phyloP scores from a whole-genome alignment of 2,797 vertebrate species.

The Eremophila alpestris region DNA sequence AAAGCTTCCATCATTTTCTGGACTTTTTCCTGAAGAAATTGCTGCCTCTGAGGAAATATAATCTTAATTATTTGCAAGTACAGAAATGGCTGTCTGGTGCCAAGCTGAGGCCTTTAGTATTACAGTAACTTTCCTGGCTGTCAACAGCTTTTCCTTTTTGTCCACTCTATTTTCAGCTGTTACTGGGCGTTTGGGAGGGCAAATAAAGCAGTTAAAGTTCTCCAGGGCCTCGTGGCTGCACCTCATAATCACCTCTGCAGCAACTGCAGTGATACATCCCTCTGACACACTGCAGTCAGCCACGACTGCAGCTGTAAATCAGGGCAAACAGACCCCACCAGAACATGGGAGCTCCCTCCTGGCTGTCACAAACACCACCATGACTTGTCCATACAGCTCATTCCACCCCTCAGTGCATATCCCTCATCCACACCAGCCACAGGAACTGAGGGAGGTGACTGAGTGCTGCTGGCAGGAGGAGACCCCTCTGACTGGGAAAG shows the following conservation, averaged over 20 bases:
- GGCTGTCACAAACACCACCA: not conserved
- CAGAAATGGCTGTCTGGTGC: conserved; percentile 9
- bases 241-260: conserved; percentile 9
- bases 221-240: not conserved
- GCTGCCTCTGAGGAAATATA: not conserved
- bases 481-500: not conserved
- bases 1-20: not conserved
- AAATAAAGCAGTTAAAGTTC: conserved; percentile 28
- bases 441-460: not conserved
- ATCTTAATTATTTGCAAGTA: conserved; percentile 6
- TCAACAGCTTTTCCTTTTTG: not conserved
- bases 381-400: not conserved
- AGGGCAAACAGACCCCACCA: not conserved
- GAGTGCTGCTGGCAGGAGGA: not conserved
- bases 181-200: not conserved
- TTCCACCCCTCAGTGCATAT: accelerated
- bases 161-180: conserved; percentile 3
- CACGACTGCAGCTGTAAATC: not conserved
- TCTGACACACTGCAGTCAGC: not conserved
- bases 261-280: not conserved
- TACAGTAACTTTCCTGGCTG: conserved; percentile 8
- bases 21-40: not conserved
- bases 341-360: not conserved
- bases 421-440: not conserved
- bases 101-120: not conserved